Percentiles rank a stretch among this genome's conserved stretches.
phyloP scores from a whole-genome alignment of 2,113 vertebrate genomes.

The Alethe castanea region DNA sequence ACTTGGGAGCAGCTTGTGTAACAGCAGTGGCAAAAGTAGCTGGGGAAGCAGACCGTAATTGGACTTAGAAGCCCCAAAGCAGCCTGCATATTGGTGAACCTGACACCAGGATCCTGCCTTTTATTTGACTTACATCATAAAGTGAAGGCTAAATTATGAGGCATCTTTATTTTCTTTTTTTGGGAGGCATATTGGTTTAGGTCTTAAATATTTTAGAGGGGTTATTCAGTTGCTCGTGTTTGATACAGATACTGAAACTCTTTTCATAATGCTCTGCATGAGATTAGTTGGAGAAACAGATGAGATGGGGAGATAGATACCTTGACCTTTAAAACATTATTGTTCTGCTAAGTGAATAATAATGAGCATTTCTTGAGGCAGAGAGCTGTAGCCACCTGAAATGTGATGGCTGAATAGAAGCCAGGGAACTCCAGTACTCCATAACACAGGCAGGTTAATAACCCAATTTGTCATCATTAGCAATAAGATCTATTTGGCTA shows the following conservation, averaged over 20 bases:
- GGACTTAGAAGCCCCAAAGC: neutral
- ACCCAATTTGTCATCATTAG: constrained; percentile 24
- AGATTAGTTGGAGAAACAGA: constrained; percentile 15
- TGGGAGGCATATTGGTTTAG: neutral
- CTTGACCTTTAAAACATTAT: constrained; percentile 54
- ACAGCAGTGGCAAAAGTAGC: neutral
- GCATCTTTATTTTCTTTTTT: neutral
- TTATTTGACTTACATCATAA: neutral
- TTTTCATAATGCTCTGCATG: neutral
- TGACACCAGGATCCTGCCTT: neutral
- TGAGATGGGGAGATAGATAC: constrained; percentile 22
- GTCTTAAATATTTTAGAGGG: constrained; percentile 27
- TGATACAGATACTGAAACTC: neutral
- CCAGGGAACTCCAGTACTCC: neutral
- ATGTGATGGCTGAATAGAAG: constrained; percentile 44
- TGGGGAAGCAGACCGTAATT: neutral
- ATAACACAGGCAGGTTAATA: constrained; percentile 5
- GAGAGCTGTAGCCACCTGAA: constrained; percentile 10
- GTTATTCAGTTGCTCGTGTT: neutral
- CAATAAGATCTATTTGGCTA: neutral
- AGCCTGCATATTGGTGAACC: neutral
- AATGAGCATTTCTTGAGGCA: constrained; percentile 33
- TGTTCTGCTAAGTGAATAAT: constrained; percentile 55
- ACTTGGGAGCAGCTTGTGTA: neutral
- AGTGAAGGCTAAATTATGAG: neutral